phyloP scores from a whole-genome alignment of 2,113 vertebrate genomes.

The Cyanistes caeruleus region DNA sequence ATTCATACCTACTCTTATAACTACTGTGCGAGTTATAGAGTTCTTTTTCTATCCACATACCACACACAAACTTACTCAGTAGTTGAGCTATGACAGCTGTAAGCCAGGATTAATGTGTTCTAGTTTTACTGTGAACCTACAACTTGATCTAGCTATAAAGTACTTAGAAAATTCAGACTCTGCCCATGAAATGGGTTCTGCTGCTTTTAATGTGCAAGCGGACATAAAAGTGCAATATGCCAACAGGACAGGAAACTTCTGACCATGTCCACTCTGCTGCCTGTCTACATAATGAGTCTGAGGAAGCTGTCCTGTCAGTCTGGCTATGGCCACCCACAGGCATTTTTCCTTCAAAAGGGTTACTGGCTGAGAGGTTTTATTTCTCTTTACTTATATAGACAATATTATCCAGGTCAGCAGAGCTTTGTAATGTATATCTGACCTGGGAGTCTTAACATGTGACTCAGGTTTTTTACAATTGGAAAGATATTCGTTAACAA shows the following conservation, averaged over 20 bases:
- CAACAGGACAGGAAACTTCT: not conserved
- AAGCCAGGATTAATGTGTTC: not conserved
- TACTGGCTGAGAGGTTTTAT: not conserved
- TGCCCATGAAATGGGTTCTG: not conserved
- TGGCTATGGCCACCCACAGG: not conserved
- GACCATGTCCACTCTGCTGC: not conserved
- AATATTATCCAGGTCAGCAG: not conserved
- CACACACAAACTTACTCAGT: not conserved
- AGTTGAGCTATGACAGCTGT: not conserved
- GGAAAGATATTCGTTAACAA: not conserved
- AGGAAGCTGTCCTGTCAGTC: not conserved
- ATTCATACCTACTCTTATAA: no score
- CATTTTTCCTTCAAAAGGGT: not conserved
- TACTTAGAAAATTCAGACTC: not conserved
- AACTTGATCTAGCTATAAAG: not conserved
- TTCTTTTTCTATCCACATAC: no score
- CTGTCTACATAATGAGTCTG: not conserved
- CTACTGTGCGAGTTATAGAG: no score
- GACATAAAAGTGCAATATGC: not conserved
- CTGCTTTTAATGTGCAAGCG: not conserved
- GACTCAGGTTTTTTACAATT: not conserved
- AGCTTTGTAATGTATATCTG: not conserved
- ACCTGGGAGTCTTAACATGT: not conserved
- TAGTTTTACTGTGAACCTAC: not conserved
- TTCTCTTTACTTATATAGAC: not conserved